Evolutionary conservation across 2,113 vertebrate genomes (phyloP).

Genomic region (Epinephelus lanceolatus): DNA sequence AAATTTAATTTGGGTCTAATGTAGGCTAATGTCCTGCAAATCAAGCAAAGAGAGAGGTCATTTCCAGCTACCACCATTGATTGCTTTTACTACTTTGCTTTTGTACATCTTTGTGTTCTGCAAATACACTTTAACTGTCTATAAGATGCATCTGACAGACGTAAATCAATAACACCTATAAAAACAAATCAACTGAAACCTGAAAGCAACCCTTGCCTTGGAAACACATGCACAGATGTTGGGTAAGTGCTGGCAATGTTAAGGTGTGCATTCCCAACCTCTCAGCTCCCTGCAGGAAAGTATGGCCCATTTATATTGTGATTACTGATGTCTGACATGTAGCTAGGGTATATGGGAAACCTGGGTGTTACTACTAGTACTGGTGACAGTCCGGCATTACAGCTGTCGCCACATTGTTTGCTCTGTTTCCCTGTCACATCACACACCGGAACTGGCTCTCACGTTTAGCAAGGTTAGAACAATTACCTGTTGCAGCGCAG

Average conservation of each 20-base stretch:
- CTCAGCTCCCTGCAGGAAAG: neutral
- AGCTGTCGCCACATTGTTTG: neutral
- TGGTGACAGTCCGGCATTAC: neutral
- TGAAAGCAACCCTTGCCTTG: neutral
- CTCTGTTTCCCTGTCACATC: neutral
- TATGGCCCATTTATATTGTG: neutral
- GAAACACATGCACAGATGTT: neutral
- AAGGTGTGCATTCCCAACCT: neutral
- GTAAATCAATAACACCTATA: neutral
- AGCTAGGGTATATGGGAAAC: neutral
- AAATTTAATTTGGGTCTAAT: neutral
- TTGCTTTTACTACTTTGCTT: neutral
- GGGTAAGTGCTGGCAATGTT: neutral
- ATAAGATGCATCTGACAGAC: neutral
- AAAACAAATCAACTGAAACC: neutral
- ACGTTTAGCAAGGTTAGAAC: neutral
- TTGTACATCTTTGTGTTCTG: no score
- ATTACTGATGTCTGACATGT: neutral
- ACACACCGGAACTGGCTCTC: conserved; percentile 1
- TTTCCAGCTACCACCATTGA: neutral
- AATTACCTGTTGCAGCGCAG: conserved; percentile 66
- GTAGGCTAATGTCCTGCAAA: neutral
- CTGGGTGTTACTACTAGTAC: neutral
- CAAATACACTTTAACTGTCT: neutral
- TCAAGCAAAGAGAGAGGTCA: neutral